Conservation (phyloP, 2,113 vertebrate species). For the Amphilophus citrinellus region DNA sequence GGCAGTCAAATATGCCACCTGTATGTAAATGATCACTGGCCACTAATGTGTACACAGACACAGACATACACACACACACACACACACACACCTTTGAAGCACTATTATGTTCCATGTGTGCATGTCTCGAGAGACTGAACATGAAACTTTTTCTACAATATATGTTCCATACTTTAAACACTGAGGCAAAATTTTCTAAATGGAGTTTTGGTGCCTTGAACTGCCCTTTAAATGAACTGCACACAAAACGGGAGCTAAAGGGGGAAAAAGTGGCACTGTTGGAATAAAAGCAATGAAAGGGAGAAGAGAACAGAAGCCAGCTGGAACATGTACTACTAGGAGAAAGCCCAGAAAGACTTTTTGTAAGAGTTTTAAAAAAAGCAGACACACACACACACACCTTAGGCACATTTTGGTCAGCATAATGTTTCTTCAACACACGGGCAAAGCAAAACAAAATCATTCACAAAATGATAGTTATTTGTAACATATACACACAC, state of each 20-base stretch:
- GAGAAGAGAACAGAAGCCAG: slow-evolving; percentile 52
- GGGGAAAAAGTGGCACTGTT: not conserved
- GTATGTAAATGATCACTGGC: slow-evolving; percentile 74
- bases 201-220: slow-evolving; percentile 33
- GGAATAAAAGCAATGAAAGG: slow-evolving; percentile 46
- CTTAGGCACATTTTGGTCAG: not conserved
- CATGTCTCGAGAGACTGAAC: slow-evolving; percentile 34
- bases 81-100: slow-evolving; percentile 24
- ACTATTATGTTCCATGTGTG: slow-evolving; percentile 39
- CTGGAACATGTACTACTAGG: slow-evolving; percentile 49
- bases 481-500: not conserved
- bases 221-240: slow-evolving; percentile 41
- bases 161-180: slow-evolving; percentile 30
- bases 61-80: not conserved
- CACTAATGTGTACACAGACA: slow-evolving; percentile 10
- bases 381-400: not conserved
- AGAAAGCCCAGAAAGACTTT: slow-evolving; percentile 39
- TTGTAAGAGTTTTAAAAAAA: slow-evolving; percentile 35
- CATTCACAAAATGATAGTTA: slow-evolving; percentile 10
- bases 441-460: slow-evolving; percentile 17
- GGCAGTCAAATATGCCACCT: slow-evolving; percentile 76
- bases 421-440: slow-evolving; percentile 6
- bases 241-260: slow-evolving; percentile 23
- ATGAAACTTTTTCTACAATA: slow-evolving; percentile 52
- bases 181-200: slow-evolving; percentile 2